A percentile compares a stretch with the other conserved stretches of the same genome.
Evolutionary conservation across 2,797 vertebrate genomes (phyloP).

Genomic region (Rhinophrynus dorsalis): DNA sequence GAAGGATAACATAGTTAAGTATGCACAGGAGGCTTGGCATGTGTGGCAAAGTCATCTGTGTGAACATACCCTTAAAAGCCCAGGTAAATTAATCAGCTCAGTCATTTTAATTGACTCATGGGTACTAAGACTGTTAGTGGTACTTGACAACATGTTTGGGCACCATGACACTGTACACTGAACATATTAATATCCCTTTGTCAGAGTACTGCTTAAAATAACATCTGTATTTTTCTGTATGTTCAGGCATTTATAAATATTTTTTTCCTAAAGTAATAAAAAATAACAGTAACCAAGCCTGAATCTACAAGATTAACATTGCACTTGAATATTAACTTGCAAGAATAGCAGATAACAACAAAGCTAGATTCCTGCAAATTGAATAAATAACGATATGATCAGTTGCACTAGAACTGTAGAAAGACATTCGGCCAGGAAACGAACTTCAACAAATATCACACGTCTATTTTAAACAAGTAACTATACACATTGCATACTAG

Average conservation of each 20-base stretch:
- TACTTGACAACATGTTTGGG: no score
- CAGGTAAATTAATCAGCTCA: no score
- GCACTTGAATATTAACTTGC: constrained; percentile 72
- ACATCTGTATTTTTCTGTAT: constrained; percentile 25
- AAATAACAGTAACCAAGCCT: constrained; percentile 65
- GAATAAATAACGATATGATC: constrained; percentile 79
- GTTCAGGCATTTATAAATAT: constrained; percentile 37
- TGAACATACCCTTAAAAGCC: no score
- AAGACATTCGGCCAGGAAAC: constrained; percentile 59
- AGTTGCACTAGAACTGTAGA: constrained; percentile 69
- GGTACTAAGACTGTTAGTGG: no score
- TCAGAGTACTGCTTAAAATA: constrained; percentile 53
- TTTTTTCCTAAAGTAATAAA: constrained; percentile 11
- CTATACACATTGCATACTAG: constrained; percentile 71
- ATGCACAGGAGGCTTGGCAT: no score
- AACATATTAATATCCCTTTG: neutral
- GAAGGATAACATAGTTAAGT: no score
- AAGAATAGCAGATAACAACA: constrained; percentile 64
- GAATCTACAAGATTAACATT: constrained; percentile 77
- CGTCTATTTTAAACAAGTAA: constrained; percentile 68
- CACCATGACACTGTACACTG: neutral
- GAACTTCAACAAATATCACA: constrained; percentile 72
- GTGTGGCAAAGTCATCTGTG: no score
- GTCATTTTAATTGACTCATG: no score
- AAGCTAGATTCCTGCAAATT: constrained; percentile 66